Percentiles rank a stretch among this genome's conserved stretches.
Conservation (phyloP, 2,797 vertebrate species). For the Hippopotamyrus pictus region DNA sequence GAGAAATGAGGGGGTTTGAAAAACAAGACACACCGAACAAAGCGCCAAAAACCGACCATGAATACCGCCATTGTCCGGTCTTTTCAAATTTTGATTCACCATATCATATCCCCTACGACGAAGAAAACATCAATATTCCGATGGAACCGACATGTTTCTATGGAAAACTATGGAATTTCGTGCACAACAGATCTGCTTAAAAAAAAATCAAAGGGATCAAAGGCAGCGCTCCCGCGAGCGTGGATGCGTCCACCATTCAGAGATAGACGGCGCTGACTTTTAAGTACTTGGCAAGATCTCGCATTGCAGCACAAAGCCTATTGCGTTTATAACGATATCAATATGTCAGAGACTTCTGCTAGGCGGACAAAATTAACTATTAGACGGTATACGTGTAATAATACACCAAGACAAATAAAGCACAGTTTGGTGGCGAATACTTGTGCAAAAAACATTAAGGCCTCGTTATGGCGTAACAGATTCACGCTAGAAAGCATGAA, state of each 20-base stretch:
- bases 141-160: conserved; percentile 96
- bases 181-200: conserved; percentile 82
- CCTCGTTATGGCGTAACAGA: background rate
- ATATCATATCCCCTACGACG: conserved; percentile 98
- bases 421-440: background rate
- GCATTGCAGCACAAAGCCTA: conserved; percentile 59
- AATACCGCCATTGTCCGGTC: conserved; percentile 85
- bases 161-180: conserved; percentile 94
- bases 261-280: conserved; percentile 86
- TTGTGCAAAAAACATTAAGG: background rate
- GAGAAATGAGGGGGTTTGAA: conserved; percentile 71
- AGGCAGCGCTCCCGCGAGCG: conserved; percentile 72
- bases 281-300: conserved; percentile 72
- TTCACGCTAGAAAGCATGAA: background rate
- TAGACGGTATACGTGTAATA: conserved; percentile 21
- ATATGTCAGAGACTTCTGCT: conserved; percentile 39
- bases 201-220: conserved; percentile 89
- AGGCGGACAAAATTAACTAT: conserved; percentile 24
- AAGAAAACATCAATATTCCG: conserved; percentile 99
- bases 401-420: background rate
- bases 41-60: conserved; percentile 64
- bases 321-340: conserved; percentile 57
- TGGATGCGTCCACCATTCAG: conserved; percentile 76
- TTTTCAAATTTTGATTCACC: conserved; percentile 93
- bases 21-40: conserved; percentile 61